Conservation (phyloP, 1,140 invertebrate genomes). For the Lithobius niger region DNA sequence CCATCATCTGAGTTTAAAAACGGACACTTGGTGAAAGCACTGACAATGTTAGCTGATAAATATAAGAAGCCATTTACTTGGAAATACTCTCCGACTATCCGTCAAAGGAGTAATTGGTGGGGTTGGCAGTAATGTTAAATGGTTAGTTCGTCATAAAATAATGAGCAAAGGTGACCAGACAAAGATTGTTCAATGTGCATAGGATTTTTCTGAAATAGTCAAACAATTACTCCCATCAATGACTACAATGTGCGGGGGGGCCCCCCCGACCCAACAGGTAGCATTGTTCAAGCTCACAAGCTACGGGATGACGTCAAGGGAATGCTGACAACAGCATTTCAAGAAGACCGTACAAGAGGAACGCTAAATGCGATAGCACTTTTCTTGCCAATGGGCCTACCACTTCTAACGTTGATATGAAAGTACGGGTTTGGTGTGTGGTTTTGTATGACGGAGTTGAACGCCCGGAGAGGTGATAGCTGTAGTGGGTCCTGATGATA, state of each 20-base stretch:
- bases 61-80: neutral
- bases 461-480: neutral
- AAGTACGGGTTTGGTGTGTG: neutral
- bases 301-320: neutral
- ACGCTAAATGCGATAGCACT: neutral
- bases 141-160: neutral
- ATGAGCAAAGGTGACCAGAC: neutral
- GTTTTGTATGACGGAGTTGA: neutral
- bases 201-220: neutral
- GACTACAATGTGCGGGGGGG: too few relatives aligned
- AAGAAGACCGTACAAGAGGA: too few relatives aligned
- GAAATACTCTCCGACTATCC: neutral
- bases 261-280: neutral
- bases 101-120: neutral
- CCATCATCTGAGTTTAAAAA: neutral
- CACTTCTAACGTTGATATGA: neutral
- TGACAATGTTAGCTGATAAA: neutral
- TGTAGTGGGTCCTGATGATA: neutral
- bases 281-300: neutral
- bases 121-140: neutral
- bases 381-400: neutral
- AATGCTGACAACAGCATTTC: too few relatives aligned
- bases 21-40: neutral
- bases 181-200: neutral
- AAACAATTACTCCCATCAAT: neutral